Base-by-base conservation (phyloP, 35 echinoderm and acorn worm species). In the Ophiothrix spiculata region DNA sequence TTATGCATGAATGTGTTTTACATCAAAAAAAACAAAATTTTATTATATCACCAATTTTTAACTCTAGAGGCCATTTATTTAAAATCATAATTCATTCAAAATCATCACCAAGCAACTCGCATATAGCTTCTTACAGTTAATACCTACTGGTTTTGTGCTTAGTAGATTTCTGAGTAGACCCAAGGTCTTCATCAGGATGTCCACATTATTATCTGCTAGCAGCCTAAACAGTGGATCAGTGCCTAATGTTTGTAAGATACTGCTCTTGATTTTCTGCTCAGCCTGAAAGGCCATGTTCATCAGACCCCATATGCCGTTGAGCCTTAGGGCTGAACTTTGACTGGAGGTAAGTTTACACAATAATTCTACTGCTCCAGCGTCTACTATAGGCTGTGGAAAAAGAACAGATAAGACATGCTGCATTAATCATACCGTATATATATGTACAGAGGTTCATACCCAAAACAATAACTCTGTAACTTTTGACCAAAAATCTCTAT, bases 211-310 rank as follows among this genome's bases (percentile, higher is more conserved):
- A 78, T 98, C 95, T 39, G 92, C 91, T 8, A 98, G 92, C 3
- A 98, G 75, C 54, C 87, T 91, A 75, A 98, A 98, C 34, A 98
- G 86, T 81, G 94, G 95, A 33, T 94, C 91, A 12, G 88, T 98
- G 0, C 95, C 95, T 33, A 98, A 83, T 19, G 80, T 85, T 28
- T 54, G 39, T n/a, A 98, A 34, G 56, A 99, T 99, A 6, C 79
- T 91, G 39, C 87, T 99, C 83, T 99, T 99, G 39, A 99, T 99
- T 35, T 92, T 94, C 79, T 94, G 88, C 23, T 94, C 92, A 0
- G 96, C 86, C 85, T 99, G 96, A 83, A 99, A 99, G 32, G 96
- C 96, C 96, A 99, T 99, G 79, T 99, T 99, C 96, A 99, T 99
- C 38, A 99, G 75, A 15, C 91, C 96, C 96, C 95, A 98, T 39